Base-by-base conservation (phyloP, 2,113 vertebrate genomes). In the Oophaga pumilio region DNA sequence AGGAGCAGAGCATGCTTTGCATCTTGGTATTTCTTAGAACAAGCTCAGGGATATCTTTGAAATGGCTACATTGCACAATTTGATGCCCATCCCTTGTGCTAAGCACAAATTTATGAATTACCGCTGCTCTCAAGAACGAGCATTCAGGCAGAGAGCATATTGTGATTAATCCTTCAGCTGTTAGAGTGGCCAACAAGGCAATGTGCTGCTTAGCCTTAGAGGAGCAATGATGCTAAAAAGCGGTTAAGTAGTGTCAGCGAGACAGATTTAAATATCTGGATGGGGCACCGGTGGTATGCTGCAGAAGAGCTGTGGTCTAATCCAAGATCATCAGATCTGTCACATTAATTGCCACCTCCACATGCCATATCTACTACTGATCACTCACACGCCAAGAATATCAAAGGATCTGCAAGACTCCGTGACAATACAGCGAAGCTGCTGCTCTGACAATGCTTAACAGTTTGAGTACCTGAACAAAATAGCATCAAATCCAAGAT, bases 241-340 rank as follows among this genome's bases (percentile, higher is more conserved):
- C 53, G 74, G 69, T 59, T 85, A 74, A 50, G n/a, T 76, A 64
- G 57, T 77, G 73, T 52, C 84, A 85, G 71, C 43, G n/a, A 64
- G 15, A 76, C 22, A 77, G 56, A 64, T 85, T 59, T 71, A 53
- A 68, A 83, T 68, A 82, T 60, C 62, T 68, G 68, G 60, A 82
- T 68, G 64, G 62, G 80, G 49, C 28, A 82, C 57, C 43, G 10
- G 43, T 82, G 80, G 60, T 82, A 66, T 52, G 80, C 60, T 17
- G 62, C 17, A 66, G 43, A n/a, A 52, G 62, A 68, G 62, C 62
- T 83, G 62, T 49, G 62, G 62, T 68, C 60, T 83, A 83, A 83
- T 83, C 81, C 81, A 28, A 83, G 43, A 83, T 83, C 81, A 83
- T 83, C 81, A 83, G 81, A 83, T 83, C 43, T 83, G 81, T 83